phyloP scores from a whole-genome alignment of 2,113 vertebrate genomes.

The Dendropsophus ebraccatus region DNA sequence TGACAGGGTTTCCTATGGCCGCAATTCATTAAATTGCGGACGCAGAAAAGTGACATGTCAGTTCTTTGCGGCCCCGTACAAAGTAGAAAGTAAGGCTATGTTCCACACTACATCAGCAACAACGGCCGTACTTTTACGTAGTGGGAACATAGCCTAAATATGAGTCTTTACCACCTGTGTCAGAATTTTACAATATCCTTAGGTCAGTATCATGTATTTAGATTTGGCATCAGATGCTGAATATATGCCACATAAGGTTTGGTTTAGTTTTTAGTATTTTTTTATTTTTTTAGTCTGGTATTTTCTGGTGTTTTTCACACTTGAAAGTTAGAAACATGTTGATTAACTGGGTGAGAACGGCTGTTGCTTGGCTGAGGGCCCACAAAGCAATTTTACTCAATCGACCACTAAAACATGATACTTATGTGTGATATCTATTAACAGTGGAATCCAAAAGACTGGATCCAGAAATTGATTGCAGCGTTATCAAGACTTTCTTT shows the following conservation, averaged over 20 bases:
- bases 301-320: background rate
- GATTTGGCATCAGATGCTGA: background rate
- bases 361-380: constrained; percentile 7
- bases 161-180: background rate
- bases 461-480: constrained; percentile 19
- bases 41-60: too few relatives aligned
- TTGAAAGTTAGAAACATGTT: background rate
- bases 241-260: background rate
- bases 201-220: background rate
- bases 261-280: background rate
- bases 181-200: background rate
- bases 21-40: too few relatives aligned
- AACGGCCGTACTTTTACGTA: too few relatives aligned
- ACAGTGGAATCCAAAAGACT: background rate
- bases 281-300: background rate
- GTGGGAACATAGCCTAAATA: too few relatives aligned
- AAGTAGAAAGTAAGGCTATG: too few relatives aligned
- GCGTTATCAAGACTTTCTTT: background rate
- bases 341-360: background rate
- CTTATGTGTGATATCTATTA: constrained; percentile 3
- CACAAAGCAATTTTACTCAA: constrained; percentile 16
- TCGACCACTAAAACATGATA: constrained; percentile 2
- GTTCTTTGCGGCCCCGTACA: too few relatives aligned
- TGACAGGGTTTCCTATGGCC: too few relatives aligned
- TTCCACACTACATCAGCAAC: too few relatives aligned